Evolutionary conservation across 2,888 invertebrate species (phyloP).

Genomic region (Heliconius aoede): DNA sequence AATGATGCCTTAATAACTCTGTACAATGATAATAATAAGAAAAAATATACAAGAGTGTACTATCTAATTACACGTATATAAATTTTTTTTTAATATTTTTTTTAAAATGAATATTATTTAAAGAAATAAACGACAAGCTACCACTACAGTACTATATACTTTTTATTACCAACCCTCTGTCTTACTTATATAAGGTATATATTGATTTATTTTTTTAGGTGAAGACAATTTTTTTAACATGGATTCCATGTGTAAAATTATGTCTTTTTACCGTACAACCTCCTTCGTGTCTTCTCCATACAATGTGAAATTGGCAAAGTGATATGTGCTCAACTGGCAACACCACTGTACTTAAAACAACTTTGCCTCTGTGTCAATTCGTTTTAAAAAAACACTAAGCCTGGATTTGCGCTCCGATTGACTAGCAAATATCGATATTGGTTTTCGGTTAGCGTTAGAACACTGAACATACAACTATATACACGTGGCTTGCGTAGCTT

Average conservation of each 20-base stretch:
- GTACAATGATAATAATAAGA: background rate
- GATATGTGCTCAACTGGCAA: background rate
- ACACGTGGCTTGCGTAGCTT: background rate
- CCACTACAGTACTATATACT: no score
- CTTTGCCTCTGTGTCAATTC: background rate
- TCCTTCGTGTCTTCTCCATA: no score
- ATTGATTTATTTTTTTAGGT: no score
- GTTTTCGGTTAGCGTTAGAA: constrained; percentile 9
- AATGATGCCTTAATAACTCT: constrained; percentile 4
- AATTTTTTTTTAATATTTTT: no score
- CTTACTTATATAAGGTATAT: no score
- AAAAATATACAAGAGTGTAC: background rate
- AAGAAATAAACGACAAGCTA: no score
- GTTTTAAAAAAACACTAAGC: constrained; percentile 15
- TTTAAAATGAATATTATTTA: background rate
- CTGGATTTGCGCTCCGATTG: constrained; percentile 4
- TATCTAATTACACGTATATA: no score
- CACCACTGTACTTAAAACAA: background rate
- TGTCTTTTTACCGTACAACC: no score
- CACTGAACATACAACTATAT: background rate
- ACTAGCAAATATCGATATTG: constrained; percentile 19
- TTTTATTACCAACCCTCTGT: no score
- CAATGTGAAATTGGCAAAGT: no score
- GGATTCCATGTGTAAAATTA: no score
- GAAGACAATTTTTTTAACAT: no score